phyloP scores from a whole-genome alignment of 2,797 vertebrate species.

The Antrozous pallidus region DNA sequence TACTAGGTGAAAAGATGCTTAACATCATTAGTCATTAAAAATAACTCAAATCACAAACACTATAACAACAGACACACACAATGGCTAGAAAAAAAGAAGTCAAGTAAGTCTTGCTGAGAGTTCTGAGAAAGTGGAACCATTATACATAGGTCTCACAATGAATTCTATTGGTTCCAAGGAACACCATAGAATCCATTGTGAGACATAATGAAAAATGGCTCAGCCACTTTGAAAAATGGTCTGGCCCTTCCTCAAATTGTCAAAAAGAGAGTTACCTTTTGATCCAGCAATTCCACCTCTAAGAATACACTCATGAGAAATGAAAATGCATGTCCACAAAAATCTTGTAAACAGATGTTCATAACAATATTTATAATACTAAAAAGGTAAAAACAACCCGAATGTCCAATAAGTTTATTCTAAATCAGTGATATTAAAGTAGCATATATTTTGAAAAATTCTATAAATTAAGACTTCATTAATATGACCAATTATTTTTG shows the following conservation, averaged over 20 bases:
- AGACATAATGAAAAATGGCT: background rate
- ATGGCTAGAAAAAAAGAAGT: background rate
- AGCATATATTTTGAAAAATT: too few relatives aligned
- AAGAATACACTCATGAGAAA: background rate
- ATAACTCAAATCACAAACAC: background rate
- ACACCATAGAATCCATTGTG: too few relatives aligned
- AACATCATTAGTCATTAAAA: background rate
- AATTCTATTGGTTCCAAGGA: too few relatives aligned
- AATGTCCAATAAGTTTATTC: too few relatives aligned
- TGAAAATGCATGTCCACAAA: background rate
- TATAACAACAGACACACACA: background rate
- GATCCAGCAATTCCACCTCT: background rate
- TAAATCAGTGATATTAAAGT: too few relatives aligned
- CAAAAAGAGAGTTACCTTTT: background rate
- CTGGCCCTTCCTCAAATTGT: background rate
- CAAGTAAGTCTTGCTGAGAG: background rate
- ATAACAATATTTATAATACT: too few relatives aligned
- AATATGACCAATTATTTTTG: too few relatives aligned
- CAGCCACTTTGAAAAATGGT: background rate
- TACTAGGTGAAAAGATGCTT: background rate
- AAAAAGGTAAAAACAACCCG: too few relatives aligned
- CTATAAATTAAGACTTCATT: too few relatives aligned
- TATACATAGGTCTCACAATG: background rate
- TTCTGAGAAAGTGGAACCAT: background rate
- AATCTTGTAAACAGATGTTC: background rate